These are phyloP conservation scores for Leptobrachium ailaonicum DNA, from an alignment of 2,113 vertebrate genomes.

Conservation along the genomic window DNA sequence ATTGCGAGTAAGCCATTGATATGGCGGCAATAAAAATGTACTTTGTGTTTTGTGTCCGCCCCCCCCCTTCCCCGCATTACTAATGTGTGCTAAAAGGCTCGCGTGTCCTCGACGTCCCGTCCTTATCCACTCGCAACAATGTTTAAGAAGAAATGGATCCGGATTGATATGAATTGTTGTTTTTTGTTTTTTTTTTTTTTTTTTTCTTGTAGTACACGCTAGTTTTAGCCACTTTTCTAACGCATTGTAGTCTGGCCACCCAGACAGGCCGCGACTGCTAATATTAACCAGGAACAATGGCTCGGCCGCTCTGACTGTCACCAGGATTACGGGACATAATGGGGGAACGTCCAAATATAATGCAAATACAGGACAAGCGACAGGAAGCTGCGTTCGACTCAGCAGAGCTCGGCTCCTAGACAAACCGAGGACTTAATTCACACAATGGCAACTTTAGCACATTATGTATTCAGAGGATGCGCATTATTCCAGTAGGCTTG, in stretches of 20 bases:
- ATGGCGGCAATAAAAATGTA: background rate
- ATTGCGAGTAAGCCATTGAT: slow-evolving; percentile 54
- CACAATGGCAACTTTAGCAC: slow-evolving; percentile 77
- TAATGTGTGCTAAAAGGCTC: no score
- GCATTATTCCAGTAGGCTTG: slow-evolving; percentile 64
- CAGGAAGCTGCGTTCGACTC: slow-evolving; percentile 92
- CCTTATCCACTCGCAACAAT: no score
- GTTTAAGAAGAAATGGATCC: no score
- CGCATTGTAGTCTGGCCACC: slow-evolving; percentile 72
- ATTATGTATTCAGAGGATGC: slow-evolving; percentile 70
- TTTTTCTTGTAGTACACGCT: slow-evolving; percentile 56
- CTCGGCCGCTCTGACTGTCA: slow-evolving; percentile 80
- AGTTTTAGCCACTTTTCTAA: slow-evolving; percentile 56
- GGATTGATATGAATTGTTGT: background rate
- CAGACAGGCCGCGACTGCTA: slow-evolving; percentile 77
- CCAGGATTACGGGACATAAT: slow-evolving; percentile 95
- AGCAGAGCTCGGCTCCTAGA: slow-evolving; percentile 80
- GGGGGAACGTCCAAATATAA: slow-evolving; percentile 84
- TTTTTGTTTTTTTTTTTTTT: background rate
- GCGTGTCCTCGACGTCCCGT: no score
- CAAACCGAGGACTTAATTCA: slow-evolving; percentile 70
- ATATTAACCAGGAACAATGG: slow-evolving; percentile 87
- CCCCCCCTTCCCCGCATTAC: no score
- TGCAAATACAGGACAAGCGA: slow-evolving; percentile 82
- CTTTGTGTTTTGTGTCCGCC: background rate